Conservation (phyloP, 2,797 vertebrate species). For the Melanotaenia nigrans region DNA sequence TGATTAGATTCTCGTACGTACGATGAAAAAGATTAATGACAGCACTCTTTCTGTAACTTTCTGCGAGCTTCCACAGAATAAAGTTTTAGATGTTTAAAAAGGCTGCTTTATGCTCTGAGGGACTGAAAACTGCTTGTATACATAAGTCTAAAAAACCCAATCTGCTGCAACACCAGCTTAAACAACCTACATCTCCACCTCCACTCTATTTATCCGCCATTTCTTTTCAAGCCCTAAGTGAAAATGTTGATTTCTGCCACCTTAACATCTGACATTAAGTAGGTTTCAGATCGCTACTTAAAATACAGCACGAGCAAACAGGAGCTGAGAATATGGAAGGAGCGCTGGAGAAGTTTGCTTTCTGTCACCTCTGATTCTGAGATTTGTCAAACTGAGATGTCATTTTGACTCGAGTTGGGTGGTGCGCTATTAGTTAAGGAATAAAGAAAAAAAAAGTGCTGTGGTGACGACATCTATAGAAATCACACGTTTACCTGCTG, state of each 20-base stretch:
- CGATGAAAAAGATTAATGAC: slow-evolving; percentile 1
- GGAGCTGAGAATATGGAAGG: slow-evolving; percentile 58
- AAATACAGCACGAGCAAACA: slow-evolving; percentile 54
- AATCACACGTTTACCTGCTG: slow-evolving; percentile 30
- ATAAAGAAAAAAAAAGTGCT: slow-evolving; percentile 32
- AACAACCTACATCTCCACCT: slow-evolving; percentile 6
- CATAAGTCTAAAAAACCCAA: not conserved
- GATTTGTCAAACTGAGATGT: slow-evolving; percentile 58
- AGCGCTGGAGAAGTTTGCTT: slow-evolving; percentile 63
- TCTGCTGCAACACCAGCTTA: not conserved
- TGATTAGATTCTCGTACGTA: not conserved
- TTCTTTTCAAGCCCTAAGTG: slow-evolving; percentile 41
- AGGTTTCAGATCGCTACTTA: slow-evolving; percentile 43
- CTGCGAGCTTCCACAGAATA: not conserved
- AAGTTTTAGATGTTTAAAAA: not conserved
- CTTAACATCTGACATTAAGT: slow-evolving; percentile 60
- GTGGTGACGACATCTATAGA: slow-evolving; percentile 52
- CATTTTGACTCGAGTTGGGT: slow-evolving; percentile 58
- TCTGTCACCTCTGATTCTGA: slow-evolving; percentile 60
- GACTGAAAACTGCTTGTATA: not conserved
- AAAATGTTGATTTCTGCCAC: slow-evolving; percentile 49
- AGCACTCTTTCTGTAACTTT: not conserved
- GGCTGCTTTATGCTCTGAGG: not conserved
- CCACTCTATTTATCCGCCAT: slow-evolving; percentile 40
- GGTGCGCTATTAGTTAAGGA: slow-evolving; percentile 35